Evolutionary conservation across 2,888 invertebrate genomes (phyloP).

Genomic region (Nasonia oneida): DNA sequence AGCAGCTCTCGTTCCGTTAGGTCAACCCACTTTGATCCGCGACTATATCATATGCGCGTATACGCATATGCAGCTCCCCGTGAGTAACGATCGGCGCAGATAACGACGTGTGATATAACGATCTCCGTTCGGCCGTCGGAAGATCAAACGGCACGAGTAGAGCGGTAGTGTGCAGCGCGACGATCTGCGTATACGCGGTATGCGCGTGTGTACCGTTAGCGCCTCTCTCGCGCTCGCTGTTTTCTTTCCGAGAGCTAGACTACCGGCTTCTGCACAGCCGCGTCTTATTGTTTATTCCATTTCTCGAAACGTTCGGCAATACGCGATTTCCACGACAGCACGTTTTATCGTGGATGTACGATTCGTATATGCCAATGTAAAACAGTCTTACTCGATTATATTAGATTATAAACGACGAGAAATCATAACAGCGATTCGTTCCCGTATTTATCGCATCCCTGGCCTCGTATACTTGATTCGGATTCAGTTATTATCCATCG

Average conservation of each 20-base stretch:
- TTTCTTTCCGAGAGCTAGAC: slow-evolving; percentile 41
- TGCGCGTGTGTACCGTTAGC: slow-evolving; percentile 52
- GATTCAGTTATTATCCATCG: slow-evolving; percentile 12
- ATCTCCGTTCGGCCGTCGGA: slow-evolving; percentile 69
- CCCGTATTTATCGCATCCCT: slow-evolving; percentile 21
- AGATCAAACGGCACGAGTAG: slow-evolving; percentile 65
- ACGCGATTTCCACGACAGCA: not conserved
- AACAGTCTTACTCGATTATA: too few species aligned
- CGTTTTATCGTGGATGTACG: too few species aligned
- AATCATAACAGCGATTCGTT: not conserved
- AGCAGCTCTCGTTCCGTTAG: slow-evolving; percentile 50
- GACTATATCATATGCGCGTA: slow-evolving; percentile 67
- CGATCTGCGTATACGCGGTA: slow-evolving; percentile 51
- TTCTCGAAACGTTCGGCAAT: slow-evolving; percentile 19
- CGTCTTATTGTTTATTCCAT: slow-evolving; percentile 63
- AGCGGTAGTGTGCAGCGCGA: slow-evolving; percentile 67
- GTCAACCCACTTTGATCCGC: slow-evolving; percentile 66
- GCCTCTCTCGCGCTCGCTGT: slow-evolving; percentile 34
- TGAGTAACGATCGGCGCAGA: slow-evolving; percentile 69
- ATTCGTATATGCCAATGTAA: too few species aligned
- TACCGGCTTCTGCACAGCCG: not conserved
- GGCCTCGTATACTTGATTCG: slow-evolving; percentile 1
- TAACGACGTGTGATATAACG: slow-evolving; percentile 74
- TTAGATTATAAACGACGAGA: not conserved
- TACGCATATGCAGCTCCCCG: not conserved